Percentiles rank a stretch among this genome's conserved stretches.
These are phyloP conservation scores for Agonum fuliginosum DNA, from an alignment of 2,888 invertebrate genomes.

Conservation along the genomic window DNA sequence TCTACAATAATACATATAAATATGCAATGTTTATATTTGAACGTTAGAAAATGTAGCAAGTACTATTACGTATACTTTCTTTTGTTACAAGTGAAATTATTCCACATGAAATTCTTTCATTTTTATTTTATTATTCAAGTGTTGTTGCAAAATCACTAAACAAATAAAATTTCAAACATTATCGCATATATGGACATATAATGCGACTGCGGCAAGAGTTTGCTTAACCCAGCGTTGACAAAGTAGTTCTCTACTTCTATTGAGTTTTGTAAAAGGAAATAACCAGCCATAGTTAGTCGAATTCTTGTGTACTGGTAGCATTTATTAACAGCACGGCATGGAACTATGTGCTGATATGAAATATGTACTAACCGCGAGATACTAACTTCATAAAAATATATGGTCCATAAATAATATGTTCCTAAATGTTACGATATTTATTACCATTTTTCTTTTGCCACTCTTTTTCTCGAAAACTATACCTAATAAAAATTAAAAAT, in stretches of 20 bases:
- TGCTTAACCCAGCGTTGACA: slow-evolving; percentile 10
- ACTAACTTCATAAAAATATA: not conserved
- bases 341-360: not conserved
- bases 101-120: slow-evolving; percentile 22
- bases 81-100: slow-evolving; percentile 28
- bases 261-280: slow-evolving; percentile 14
- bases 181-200: slow-evolving; percentile 11
- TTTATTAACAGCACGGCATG: slow-evolving; percentile 8
- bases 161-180: slow-evolving; percentile 27
- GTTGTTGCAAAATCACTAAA: slow-evolving; percentile 1
- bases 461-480: too few relatives aligned
- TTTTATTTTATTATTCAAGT: slow-evolving; percentile 33
- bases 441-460: too few relatives aligned
- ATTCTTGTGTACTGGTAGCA: slow-evolving; percentile 15
- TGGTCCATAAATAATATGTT: too few relatives aligned
- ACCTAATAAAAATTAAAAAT: too few relatives aligned
- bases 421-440: too few relatives aligned
- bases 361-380: not conserved
- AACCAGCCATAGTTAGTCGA: slow-evolving; percentile 1
- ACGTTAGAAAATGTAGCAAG: slow-evolving; percentile 26
- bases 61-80: slow-evolving; percentile 30
- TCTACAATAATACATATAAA: not conserved
- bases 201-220: slow-evolving; percentile 15
- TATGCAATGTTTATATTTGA: slow-evolving; percentile 5
- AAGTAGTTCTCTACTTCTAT: slow-evolving; percentile 23